Percentiles rank a stretch among this genome's conserved stretches.
These are phyloP conservation scores for Lepilemur ruficaudatus DNA, from an alignment of 2,797 vertebrate genomes.

Conservation along the genomic window DNA sequence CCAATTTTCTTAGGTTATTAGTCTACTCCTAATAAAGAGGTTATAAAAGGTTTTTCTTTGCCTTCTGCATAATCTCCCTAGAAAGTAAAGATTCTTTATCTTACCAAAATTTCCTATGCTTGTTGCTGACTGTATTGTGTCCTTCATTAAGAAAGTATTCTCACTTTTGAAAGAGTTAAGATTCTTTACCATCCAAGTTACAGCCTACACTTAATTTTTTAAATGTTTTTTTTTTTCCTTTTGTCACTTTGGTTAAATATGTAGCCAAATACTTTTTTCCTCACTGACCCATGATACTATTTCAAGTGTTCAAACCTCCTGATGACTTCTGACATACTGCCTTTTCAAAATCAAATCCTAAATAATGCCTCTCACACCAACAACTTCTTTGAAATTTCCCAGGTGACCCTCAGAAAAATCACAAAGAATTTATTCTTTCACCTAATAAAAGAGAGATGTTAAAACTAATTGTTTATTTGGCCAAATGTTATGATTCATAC, in stretches of 20 bases:
- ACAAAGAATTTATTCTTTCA: background rate
- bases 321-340: background rate
- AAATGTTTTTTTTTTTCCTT: background rate
- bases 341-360: conserved; percentile 48
- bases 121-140: background rate
- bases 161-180: conserved; percentile 36
- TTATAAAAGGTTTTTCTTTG: conserved; percentile 14
- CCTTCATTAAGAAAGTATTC: background rate
- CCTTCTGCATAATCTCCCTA: background rate
- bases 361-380: background rate
- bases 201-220: background rate
- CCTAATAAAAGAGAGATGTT: background rate
- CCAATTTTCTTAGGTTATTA: background rate
- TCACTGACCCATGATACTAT: background rate
- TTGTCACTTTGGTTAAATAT: background rate
- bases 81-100: background rate
- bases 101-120: background rate
- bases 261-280: background rate
- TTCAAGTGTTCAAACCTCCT: background rate
- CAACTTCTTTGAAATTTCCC: background rate
- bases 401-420: background rate
- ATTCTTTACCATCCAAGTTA: background rate
- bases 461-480: conserved; percentile 45
- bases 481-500: background rate
- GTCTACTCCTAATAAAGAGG: background rate